Evolutionary conservation across 2,797 vertebrate genomes (phyloP).

Genomic region (Pristis pectinata): DNA sequence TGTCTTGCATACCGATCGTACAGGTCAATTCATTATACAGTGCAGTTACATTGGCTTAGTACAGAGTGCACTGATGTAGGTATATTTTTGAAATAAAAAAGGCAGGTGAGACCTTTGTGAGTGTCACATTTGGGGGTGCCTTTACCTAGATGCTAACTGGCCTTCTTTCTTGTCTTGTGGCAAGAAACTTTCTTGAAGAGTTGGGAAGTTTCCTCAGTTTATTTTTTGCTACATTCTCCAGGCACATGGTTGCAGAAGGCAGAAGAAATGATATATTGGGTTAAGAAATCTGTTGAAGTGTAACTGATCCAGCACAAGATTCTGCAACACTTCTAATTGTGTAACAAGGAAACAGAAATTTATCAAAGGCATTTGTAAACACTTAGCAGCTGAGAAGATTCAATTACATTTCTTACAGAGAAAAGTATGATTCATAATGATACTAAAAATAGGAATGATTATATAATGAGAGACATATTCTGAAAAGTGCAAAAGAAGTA

Average conservation of each 20-base stretch:
- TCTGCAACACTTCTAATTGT: not conserved
- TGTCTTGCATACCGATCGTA: too few species aligned
- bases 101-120: too few species aligned
- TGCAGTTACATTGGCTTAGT: too few species aligned
- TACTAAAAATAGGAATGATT: not conserved
- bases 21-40: too few species aligned
- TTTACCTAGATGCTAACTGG: too few species aligned
- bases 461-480: not conserved
- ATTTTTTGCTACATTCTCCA: not conserved
- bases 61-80: too few species aligned
- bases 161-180: too few species aligned
- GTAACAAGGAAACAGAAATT: not conserved
- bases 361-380: not conserved
- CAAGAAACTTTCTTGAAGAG: too few species aligned
- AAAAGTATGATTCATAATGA: not conserved
- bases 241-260: not conserved
- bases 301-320: not conserved
- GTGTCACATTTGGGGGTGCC: too few species aligned
- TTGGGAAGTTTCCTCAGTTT: not conserved
- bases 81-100: too few species aligned
- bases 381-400: not conserved
- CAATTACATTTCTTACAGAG: not conserved
- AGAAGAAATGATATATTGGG: not conserved
- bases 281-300: not conserved
- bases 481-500: not conserved